Percentiles rank a stretch among this genome's conserved stretches.
These are phyloP conservation scores for Columba janthina DNA, from an alignment of 2,113 vertebrate genomes.

Conservation along the genomic window DNA sequence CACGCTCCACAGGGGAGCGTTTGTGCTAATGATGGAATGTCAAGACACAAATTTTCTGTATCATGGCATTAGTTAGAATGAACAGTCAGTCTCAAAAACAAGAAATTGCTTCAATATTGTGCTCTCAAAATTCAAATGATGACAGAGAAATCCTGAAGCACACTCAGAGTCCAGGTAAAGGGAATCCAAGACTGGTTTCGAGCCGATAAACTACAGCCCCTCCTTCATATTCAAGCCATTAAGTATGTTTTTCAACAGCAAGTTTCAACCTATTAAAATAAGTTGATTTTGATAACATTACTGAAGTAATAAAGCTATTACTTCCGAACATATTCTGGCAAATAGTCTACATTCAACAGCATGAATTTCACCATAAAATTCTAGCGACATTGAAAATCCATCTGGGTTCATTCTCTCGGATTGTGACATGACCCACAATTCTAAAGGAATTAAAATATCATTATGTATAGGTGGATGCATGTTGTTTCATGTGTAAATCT, in stretches of 20 bases:
- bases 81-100: background rate
- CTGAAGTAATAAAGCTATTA: background rate
- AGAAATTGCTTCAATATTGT: background rate
- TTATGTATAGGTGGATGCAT: accelerated
- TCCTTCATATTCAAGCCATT: background rate
- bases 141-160: background rate
- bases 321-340: background rate
- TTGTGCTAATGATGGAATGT: background rate
- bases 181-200: background rate
- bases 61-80: accelerated
- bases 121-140: background rate
- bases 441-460: background rate
- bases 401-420: accelerated
- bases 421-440: accelerated
- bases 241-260: background rate
- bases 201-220: background rate
- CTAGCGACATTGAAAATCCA: background rate
- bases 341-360: background rate
- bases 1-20: accelerated
- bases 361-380: background rate
- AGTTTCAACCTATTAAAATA: background rate
- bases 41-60: too few relatives aligned
- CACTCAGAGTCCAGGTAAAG: background rate
- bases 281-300: background rate
- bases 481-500: background rate